These are phyloP conservation scores for Furcifer pardalis DNA, from an alignment of 2,797 vertebrate species.

Conservation along the genomic window DNA sequence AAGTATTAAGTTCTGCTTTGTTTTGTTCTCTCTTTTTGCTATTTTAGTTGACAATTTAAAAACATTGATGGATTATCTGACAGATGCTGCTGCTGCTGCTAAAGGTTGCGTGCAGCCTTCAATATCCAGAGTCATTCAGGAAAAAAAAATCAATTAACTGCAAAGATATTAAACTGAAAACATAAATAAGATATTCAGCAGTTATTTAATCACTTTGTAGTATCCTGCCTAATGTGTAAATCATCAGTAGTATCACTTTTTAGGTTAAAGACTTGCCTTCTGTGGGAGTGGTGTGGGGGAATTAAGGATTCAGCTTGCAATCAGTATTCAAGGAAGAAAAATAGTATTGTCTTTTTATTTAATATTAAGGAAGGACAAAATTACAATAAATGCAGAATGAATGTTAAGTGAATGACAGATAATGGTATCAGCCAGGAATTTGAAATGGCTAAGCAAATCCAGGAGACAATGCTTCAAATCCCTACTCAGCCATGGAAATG, in stretches of 20 bases:
- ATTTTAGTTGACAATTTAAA: slow-evolving; percentile 22
- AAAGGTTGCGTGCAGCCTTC: not conserved
- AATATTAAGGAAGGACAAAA: slow-evolving; percentile 36
- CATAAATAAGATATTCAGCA: not conserved
- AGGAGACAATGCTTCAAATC: not conserved
- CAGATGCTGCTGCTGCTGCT: not conserved
- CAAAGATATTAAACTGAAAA: slow-evolving; percentile 12
- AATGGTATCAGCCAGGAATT: not conserved
- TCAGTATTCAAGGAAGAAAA: slow-evolving; percentile 35
- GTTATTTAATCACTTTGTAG: not conserved
- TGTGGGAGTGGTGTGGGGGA: slow-evolving; percentile 1
- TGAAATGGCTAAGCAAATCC: not conserved
- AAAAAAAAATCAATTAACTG: not conserved
- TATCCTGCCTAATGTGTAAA: slow-evolving; percentile 14
- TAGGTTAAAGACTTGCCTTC: slow-evolving; percentile 31
- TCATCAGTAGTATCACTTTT: slow-evolving; percentile 23
- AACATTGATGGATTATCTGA: not conserved
- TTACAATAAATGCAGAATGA: not conserved
- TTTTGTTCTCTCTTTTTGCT: not conserved
- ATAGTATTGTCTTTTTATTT: slow-evolving; percentile 43
- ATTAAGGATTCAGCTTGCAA: not conserved
- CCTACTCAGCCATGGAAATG: too few species aligned
- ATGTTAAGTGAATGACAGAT: not conserved
- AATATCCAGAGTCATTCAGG: fast-evolving
- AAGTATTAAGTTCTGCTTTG: not conserved